Conservation (phyloP, 2,797 vertebrate species). For the Parauchenoglanis ngamensis region DNA sequence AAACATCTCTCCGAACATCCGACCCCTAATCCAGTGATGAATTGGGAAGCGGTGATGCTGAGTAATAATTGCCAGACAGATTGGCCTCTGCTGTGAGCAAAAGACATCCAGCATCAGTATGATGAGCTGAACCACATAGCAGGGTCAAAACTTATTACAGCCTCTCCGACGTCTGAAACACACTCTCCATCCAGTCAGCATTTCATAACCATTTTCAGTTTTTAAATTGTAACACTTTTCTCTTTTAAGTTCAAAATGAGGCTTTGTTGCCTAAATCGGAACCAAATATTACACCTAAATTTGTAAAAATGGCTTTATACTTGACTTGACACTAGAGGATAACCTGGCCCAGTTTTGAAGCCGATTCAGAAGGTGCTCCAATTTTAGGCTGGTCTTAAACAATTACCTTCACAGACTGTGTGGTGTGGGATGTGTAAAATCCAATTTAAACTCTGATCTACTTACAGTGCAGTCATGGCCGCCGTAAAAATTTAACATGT, state of each 20-base stretch:
- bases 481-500: not conserved
- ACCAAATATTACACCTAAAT: not conserved
- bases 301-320: not conserved
- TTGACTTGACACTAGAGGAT: not conserved
- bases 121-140: conserved; percentile 33
- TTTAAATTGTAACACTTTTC: not conserved
- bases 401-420: not conserved
- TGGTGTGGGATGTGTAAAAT: not conserved
- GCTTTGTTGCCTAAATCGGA: not conserved
- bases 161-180: conserved; percentile 33
- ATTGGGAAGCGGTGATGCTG: conserved; percentile 43
- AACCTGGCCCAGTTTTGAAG: not conserved
- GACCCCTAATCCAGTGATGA: conserved; percentile 42
- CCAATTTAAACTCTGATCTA: not conserved
- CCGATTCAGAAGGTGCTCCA: not conserved
- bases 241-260: not conserved
- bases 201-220: conserved; percentile 5
- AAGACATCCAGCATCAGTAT: conserved; percentile 45
- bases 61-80: conserved; percentile 54
- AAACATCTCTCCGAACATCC: conserved; percentile 35
- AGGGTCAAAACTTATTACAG: conserved; percentile 39
- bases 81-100: conserved; percentile 51
- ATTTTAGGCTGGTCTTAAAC: not conserved
- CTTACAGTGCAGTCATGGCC: not conserved
- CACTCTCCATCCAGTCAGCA: conserved; percentile 17